Base-by-base conservation (phyloP, 1,140 invertebrate genomes). In the Dryas iulia region DNA sequence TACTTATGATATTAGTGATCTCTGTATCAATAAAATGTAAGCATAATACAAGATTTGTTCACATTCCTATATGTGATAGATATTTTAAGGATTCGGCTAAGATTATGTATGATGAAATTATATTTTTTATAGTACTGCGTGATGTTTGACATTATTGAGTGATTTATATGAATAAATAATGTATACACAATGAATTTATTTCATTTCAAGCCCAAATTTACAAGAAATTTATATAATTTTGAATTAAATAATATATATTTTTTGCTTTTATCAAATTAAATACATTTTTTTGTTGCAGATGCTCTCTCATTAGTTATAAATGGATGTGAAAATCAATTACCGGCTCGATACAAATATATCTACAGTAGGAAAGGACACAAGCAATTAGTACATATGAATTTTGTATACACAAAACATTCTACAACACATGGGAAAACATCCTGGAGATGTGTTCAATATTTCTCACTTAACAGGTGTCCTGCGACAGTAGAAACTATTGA, bases 351-450 rank as follows among this genome's bases (percentile, higher is more conserved):
- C 73, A 91, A 91, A 67, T 92, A 92, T 73, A 92, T 92, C 61
- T 92, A 90, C 72, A 92, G 90, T 77, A 86, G 91, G 53, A 92
- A 92, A 76, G 92, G 92, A 8, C 92, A 92, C 67, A 92, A 92
- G 82, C 92, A 92, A 70, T 79, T 92, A 72, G 91, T 92, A 18
- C 89, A 92, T 77, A 89, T 86, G 85, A 92, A 92, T 74, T 92
- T 92, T 79, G 90, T 92, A 14, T 92, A 92, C 68, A 92, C 92
- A 11, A 92, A 92, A 78, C 92, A 92, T 72, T 92, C 92, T 3
- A 92, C 92, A 4, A 92, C 86, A n/a, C 88, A 92, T 59, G 91
- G 92, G 1, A 92, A 92, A 71, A 92, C 92, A 0, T 92, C 90
- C 1, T 92, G 92, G 92, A 69, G 92, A 28, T 92, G 92, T 77